A percentile compares a stretch with the other conserved stretches of the same genome.
Conservation (phyloP, 2,797 vertebrate species). For the Tachyglossus aculeatus region DNA sequence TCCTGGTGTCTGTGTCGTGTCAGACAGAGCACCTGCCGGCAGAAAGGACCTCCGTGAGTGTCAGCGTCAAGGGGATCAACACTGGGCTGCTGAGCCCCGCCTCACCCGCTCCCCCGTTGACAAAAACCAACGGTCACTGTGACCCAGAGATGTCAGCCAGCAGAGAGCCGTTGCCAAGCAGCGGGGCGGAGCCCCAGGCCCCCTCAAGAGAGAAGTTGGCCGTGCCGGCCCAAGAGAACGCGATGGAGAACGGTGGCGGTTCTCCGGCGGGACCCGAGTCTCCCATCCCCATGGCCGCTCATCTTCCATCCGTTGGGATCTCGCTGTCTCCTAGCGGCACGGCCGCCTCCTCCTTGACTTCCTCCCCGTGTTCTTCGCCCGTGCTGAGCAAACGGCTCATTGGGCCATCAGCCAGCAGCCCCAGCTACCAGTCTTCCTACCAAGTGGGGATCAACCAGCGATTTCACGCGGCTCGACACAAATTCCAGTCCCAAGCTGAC, state of each 20-base stretch:
- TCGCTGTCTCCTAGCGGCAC: constrained; percentile 88
- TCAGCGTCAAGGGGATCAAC: constrained; percentile 4
- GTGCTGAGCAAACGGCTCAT: constrained; percentile 86
- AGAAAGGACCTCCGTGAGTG: constrained; percentile 43
- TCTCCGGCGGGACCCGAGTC: constrained; percentile 72
- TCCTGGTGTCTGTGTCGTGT: constrained; percentile 71
- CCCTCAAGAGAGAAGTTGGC: constrained; percentile 48
- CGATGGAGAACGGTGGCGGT: constrained; percentile 78
- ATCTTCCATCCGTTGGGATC: constrained; percentile 68
- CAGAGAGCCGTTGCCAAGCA: constrained; percentile 40
- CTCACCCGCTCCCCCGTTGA: constrained; percentile 49
- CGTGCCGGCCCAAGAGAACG: constrained; percentile 51
- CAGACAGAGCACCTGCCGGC: constrained; percentile 78
- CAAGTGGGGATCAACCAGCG: constrained; percentile 95
- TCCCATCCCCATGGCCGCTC: constrained; percentile 63
- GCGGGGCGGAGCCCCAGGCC: constrained; percentile 36
- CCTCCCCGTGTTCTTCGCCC: constrained; percentile 93
- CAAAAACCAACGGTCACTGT: constrained; percentile 78
- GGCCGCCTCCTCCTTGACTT: constrained; percentile 91
- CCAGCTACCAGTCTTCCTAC: constrained; percentile 90
- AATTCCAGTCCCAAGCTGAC: constrained; percentile 94
- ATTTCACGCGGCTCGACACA: constrained; percentile 95
- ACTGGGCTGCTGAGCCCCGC: constrained; percentile 31
- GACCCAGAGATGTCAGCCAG: constrained; percentile 64
- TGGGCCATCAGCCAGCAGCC: constrained; percentile 80